Conservation (phyloP, 2,888 invertebrate species). For the Drosophila koepferae region DNA sequence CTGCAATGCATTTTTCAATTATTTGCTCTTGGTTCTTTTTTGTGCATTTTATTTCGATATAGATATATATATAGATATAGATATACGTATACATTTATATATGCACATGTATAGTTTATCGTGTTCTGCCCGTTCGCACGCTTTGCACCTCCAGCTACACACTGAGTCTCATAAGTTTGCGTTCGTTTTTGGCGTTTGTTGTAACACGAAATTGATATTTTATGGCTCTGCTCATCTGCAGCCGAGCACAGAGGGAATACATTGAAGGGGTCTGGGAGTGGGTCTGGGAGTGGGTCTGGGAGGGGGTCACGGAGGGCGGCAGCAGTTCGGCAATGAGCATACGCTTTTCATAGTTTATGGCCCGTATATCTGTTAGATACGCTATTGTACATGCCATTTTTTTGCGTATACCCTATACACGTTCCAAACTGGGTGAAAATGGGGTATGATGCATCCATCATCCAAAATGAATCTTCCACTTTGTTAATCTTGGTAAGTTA, state of each 20-base stretch:
- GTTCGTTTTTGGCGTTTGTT: slow-evolving; percentile 76
- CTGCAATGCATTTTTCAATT: slow-evolving; percentile 74
- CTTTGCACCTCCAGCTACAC: slow-evolving; percentile 31
- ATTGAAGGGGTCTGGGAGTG: neutral
- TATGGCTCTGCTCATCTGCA: slow-evolving; percentile 78
- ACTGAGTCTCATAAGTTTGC: slow-evolving; percentile 69
- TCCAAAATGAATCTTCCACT: neutral
- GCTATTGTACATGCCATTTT: slow-evolving; percentile 50
- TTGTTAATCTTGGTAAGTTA: neutral
- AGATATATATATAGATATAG: slow-evolving; percentile 40
- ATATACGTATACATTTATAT: slow-evolving; percentile 10
- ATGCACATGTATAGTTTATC: slow-evolving; percentile 35
- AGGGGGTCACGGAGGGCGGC: neutral
- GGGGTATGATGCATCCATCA: neutral
- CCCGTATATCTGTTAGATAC: slow-evolving; percentile 79
- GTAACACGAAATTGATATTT: slow-evolving; percentile 81
- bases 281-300: too few species aligned
- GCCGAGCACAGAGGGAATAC: slow-evolving; percentile 16
- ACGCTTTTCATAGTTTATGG: slow-evolving; percentile 78
- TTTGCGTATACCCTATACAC: slow-evolving; percentile 7
- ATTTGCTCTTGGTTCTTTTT: slow-evolving; percentile 37
- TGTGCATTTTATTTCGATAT: slow-evolving; percentile 55
- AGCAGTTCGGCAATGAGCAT: slow-evolving; percentile 53
- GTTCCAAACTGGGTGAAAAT: neutral
- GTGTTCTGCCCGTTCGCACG: slow-evolving; percentile 21